A percentile compares a stretch with the other conserved stretches of the same genome.
phyloP scores from a whole-genome alignment of 2,113 vertebrate genomes.

The Eulacestoma nigropectus region DNA sequence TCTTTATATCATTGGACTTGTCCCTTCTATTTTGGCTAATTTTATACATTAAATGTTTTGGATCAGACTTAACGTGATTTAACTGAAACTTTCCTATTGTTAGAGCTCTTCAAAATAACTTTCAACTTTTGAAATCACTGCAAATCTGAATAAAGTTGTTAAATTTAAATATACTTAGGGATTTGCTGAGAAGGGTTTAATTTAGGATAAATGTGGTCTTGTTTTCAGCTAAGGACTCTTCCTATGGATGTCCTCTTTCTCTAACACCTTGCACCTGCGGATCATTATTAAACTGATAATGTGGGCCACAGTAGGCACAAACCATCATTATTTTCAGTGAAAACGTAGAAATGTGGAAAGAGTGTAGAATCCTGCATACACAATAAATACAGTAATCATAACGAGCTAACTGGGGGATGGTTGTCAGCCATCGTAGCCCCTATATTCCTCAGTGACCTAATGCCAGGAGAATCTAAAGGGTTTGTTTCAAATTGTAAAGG shows the following conservation, averaged over 20 bases:
- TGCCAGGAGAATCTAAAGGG: background rate
- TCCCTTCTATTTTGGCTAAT: background rate
- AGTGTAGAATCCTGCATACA: background rate
- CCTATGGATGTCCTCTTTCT: background rate
- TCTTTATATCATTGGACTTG: background rate
- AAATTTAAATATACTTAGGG: background rate
- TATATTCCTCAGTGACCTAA: background rate
- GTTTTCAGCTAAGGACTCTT: background rate
- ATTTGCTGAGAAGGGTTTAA: background rate
- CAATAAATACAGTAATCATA: background rate
- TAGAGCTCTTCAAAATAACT: background rate
- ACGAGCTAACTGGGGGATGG: background rate
- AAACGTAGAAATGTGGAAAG: background rate
- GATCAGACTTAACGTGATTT: background rate
- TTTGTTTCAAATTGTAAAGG: background rate
- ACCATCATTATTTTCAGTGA: background rate
- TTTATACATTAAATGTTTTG: background rate
- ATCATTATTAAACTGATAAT: background rate
- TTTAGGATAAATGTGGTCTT: background rate
- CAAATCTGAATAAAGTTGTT: background rate
- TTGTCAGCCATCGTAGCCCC: background rate
- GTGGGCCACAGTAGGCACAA: background rate
- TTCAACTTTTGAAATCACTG: background rate
- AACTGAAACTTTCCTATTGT: background rate
- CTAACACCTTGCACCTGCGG: background rate